A percentile compares a stretch with the other conserved stretches of the same genome.
Conservation (phyloP, 2,888 invertebrate genomes). For the Trileptium ribeirensis region DNA sequence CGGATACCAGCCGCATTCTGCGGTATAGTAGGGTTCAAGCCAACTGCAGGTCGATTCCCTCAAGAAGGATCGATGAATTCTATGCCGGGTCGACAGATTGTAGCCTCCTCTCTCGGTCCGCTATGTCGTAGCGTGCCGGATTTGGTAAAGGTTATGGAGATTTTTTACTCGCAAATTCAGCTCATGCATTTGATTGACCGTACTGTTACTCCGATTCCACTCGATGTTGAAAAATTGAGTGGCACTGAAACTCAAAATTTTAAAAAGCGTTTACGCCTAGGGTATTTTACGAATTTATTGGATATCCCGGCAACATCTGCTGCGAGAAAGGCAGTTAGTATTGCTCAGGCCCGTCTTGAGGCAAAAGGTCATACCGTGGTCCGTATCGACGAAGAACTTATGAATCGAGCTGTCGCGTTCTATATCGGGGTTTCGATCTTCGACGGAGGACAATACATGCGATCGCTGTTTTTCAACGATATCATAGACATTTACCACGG, state of each 20-base stretch:
- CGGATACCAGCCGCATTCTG: conserved; percentile 53
- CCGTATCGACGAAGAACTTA: neutral
- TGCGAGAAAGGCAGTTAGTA: neutral
- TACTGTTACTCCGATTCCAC: neutral
- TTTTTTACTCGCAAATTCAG: neutral
- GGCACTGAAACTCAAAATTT: neutral
- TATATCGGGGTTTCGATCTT: neutral
- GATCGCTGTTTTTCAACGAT: neutral
- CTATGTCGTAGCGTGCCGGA: conserved; percentile 46
- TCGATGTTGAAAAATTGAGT: too few relatives aligned
- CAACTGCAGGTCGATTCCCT: conserved; percentile 19
- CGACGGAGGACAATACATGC: neutral
- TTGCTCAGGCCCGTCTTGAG: neutral
- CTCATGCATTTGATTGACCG: neutral
- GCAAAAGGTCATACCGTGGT: neutral
- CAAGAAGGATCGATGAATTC: conserved; percentile 3
- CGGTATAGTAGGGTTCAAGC: conserved; percentile 48
- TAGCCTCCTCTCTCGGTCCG: conserved; percentile 43
- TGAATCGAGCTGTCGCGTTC: neutral
- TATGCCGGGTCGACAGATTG: conserved; percentile 20
- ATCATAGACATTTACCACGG: neutral
- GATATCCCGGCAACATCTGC: neutral
- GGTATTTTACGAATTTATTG: neutral
- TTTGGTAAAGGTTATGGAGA: neutral
- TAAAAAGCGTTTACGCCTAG: neutral